A percentile compares a stretch with the other conserved stretches of the same genome.
These are phyloP conservation scores for Ashinkailepas kermadecensis DNA, from an alignment of 2,888 invertebrate genomes.

Conservation along the genomic window DNA sequence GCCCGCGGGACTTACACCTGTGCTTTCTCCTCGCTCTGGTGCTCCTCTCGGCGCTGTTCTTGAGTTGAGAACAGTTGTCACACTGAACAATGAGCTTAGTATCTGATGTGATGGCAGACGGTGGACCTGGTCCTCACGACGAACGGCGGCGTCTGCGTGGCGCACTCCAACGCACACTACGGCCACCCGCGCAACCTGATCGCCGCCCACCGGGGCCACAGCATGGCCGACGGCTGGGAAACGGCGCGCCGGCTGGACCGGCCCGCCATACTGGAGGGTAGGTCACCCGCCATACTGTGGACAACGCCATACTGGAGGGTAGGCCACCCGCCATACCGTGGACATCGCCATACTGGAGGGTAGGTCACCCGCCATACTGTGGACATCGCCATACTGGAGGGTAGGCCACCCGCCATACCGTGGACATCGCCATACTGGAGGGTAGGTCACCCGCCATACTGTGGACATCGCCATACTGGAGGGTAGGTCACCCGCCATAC, in stretches of 20 bases:
- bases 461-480: too few relatives aligned
- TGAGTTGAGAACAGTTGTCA: too few relatives aligned
- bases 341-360: not conserved
- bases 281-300: constrained; percentile 20
- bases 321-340: not conserved
- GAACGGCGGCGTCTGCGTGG: constrained; percentile 51
- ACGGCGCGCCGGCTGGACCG: constrained; percentile 55
- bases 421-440: not conserved
- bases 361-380: not conserved
- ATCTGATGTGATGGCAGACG: constrained; percentile 25
- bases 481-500: too few relatives aligned
- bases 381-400: not conserved
- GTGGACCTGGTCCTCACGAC: constrained; percentile 50
- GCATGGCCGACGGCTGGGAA: constrained; percentile 60
- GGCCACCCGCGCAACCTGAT: constrained; percentile 57
- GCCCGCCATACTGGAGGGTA: constrained; percentile 49
- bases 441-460: not conserved
- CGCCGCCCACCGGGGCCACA: constrained; percentile 47
- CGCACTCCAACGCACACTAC: constrained; percentile 56
- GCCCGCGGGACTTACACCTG: too few relatives aligned
- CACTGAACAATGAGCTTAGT: too few relatives aligned
- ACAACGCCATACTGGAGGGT: not conserved
- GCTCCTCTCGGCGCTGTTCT: too few relatives aligned
- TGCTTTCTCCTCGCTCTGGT: too few relatives aligned
- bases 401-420: not conserved